Evolutionary conservation across 1,140 invertebrate genomes (phyloP).

Genomic region (Pogonus chalceus): DNA sequence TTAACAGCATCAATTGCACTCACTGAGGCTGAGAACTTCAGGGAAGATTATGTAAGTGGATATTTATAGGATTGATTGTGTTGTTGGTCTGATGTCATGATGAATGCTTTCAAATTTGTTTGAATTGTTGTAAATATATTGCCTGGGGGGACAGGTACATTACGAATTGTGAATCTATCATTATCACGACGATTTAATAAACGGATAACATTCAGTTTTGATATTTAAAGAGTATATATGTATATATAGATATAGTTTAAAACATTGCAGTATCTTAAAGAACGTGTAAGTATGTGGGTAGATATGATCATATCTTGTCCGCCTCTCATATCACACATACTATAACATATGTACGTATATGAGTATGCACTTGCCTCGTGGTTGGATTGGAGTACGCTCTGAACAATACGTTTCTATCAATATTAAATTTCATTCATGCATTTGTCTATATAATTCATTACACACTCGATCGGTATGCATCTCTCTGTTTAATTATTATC

Average conservation of each 20-base stretch:
- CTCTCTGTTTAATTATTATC: constrained; percentile 5
- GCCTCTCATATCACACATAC: no score
- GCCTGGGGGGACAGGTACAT: no score
- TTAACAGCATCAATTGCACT: constrained; percentile 39
- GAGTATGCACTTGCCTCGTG: neutral
- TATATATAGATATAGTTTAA: no score
- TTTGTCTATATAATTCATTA: constrained; percentile 3
- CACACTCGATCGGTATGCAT: constrained; percentile 3
- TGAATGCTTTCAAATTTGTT: no score
- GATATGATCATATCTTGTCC: neutral
- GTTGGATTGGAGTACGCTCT: neutral
- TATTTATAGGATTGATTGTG: no score
- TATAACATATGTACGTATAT: no score
- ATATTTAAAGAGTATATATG: no score
- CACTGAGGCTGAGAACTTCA: constrained; percentile 36
- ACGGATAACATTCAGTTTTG: no score
- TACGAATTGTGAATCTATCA: no score
- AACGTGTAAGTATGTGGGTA: neutral
- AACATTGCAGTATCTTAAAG: neutral
- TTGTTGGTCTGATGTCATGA: no score
- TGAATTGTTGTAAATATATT: no score
- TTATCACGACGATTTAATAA: no score
- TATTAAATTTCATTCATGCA: neutral
- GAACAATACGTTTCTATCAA: neutral
- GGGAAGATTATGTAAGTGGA: constrained; percentile 44